Percentiles rank a stretch among this genome's conserved stretches.
Evolutionary conservation across 2,888 invertebrate species (phyloP).

Genomic region (Periphyllus acericola): DNA sequence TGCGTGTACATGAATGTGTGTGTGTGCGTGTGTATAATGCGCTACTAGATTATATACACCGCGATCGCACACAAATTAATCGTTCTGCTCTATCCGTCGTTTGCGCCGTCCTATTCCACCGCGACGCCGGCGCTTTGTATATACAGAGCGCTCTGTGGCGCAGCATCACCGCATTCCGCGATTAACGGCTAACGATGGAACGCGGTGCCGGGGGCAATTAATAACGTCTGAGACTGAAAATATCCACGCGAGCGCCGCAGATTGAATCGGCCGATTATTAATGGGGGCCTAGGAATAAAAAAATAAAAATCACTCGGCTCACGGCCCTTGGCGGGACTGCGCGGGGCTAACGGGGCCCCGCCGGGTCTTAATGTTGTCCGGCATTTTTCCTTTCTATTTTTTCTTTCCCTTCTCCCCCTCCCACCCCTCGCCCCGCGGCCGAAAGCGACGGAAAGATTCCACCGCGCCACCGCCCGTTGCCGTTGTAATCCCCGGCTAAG

Average conservation of each 20-base stretch:
- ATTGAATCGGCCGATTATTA: constrained; percentile 52
- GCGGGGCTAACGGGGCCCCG: too few relatives aligned
- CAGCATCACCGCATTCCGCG: not conserved
- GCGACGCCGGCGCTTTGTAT: too few relatives aligned
- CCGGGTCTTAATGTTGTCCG: constrained; percentile 44
- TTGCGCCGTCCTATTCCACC: not conserved
- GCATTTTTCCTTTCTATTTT: constrained; percentile 1
- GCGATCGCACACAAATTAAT: constrained; percentile 48
- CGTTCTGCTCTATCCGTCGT: not conserved
- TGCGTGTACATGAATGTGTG: not conserved
- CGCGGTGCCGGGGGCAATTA: constrained; percentile 13
- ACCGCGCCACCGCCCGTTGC: not conserved
- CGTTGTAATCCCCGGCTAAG: constrained; percentile 50
- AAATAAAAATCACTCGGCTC: constrained; percentile 29
- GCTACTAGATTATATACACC: not conserved
- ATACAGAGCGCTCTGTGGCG: too few relatives aligned
- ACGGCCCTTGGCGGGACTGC: not conserved
- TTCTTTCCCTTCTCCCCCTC: not conserved
- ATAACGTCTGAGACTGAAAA: constrained; percentile 25
- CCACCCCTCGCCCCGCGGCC: not conserved
- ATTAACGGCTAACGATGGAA: not conserved
- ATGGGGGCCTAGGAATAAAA: constrained; percentile 34
- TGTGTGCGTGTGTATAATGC: not conserved
- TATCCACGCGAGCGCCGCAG: constrained; percentile 12
- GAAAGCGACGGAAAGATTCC: constrained; percentile 42